Conservation (phyloP, 2,888 invertebrate species). For the Drosophila pegasa region DNA sequence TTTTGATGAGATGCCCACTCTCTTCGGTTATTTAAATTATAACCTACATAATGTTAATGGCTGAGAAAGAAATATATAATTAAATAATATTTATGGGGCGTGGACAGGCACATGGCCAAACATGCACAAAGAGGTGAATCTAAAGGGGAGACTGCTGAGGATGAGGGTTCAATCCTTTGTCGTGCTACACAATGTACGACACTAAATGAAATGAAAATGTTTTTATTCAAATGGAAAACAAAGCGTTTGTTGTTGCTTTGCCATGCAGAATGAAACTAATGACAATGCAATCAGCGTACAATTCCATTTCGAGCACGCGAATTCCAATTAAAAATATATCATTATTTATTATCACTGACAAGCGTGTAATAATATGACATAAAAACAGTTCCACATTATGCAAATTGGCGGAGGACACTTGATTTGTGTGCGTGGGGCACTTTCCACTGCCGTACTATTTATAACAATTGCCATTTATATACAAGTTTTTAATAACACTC, state of each 20-base stretch:
- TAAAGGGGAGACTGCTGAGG: conserved; percentile 7
- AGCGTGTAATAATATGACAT: background rate
- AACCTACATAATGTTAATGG: conserved; percentile 79
- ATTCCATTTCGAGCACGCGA: background rate
- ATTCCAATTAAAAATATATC: conserved; percentile 9
- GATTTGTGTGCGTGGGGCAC: conserved; percentile 33
- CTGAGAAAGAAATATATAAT: conserved; percentile 68
- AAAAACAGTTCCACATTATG: background rate
- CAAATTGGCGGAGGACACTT: background rate
- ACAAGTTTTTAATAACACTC: conserved; percentile 48
- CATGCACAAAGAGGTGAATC: conserved; percentile 25
- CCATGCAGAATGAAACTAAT: conserved; percentile 10
- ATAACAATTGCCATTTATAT: conserved; percentile 39
- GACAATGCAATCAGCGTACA: conserved; percentile 1
- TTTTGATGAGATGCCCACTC: conserved; percentile 56
- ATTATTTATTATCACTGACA: background rate
- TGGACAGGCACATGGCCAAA: conserved; percentile 77
- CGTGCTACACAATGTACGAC: conserved; percentile 8
- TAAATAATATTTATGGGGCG: conserved; percentile 77
- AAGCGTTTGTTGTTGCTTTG: conserved; percentile 36
- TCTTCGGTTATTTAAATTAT: conserved; percentile 71
- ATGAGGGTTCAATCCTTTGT: conserved; percentile 31
- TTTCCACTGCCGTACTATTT: conserved; percentile 59
- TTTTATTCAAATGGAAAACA: conserved; percentile 20
- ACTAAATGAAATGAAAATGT: conserved; percentile 14